A percentile compares a stretch with the other conserved stretches of the same genome.
phyloP scores from a whole-genome alignment of 2,888 invertebrate species.

The Chaitophorus viminalis region DNA sequence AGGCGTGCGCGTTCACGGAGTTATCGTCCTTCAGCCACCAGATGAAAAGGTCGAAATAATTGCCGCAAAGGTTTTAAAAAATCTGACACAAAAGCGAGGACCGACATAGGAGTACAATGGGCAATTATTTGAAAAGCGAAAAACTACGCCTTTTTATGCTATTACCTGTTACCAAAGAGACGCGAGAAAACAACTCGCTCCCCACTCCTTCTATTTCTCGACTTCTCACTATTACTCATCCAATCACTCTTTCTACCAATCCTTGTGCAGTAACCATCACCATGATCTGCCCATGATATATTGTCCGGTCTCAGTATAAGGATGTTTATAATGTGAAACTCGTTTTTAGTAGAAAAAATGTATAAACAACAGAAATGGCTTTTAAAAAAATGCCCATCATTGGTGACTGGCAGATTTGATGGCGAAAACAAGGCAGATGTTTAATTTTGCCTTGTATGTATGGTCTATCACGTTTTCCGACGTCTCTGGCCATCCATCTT shows the following conservation, averaged over 20 bases:
- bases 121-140: slow-evolving; percentile 52
- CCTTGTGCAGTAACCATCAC: not conserved
- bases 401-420: slow-evolving; percentile 37
- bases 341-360: slow-evolving; percentile 31
- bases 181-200: slow-evolving; percentile 19
- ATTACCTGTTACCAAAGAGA: slow-evolving; percentile 51
- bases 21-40: not conserved
- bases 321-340: slow-evolving; percentile 29
- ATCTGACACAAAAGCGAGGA: slow-evolving; percentile 32
- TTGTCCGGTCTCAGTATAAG: slow-evolving; percentile 11
- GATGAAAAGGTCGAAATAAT: slow-evolving; percentile 35
- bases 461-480: slow-evolving; percentile 11
- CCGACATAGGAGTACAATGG: slow-evolving; percentile 49
- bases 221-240: too few relatives aligned
- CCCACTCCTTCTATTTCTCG: not conserved
- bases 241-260: not conserved
- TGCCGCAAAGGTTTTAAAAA: slow-evolving; percentile 40
- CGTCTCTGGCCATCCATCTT: slow-evolving; percentile 24
- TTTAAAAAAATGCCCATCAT: slow-evolving; percentile 17
- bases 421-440: slow-evolving; percentile 26
- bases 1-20: not conserved
- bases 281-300: slow-evolving; percentile 45
- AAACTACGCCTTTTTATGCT: slow-evolving; percentile 53
- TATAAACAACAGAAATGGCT: slow-evolving; percentile 24
- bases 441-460: slow-evolving; percentile 31